Evolutionary conservation across 2,888 invertebrate species (phyloP).

Genomic region (Heliconius charithonia): DNA sequence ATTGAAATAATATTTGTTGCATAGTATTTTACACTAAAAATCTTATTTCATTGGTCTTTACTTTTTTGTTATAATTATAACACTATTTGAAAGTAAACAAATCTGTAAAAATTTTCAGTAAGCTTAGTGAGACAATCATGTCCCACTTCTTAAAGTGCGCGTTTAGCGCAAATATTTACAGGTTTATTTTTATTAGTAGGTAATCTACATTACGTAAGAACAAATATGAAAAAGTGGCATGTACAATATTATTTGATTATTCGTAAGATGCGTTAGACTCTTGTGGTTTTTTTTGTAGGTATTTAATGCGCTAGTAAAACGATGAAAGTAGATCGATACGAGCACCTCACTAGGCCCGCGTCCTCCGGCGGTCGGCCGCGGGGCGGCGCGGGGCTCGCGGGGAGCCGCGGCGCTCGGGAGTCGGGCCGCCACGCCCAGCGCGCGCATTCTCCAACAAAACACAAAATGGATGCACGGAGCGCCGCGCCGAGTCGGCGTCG

Average conservation of each 20-base stretch:
- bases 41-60: too few relatives aligned
- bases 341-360: slow-evolving; percentile 41
- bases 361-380: slow-evolving; percentile 47
- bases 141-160: too few relatives aligned
- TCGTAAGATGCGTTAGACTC: background rate
- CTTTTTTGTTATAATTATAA: too few relatives aligned
- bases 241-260: background rate
- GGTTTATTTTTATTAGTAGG: too few relatives aligned
- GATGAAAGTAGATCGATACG: slow-evolving; percentile 44
- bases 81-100: too few relatives aligned
- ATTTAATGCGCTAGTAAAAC: background rate
- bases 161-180: too few relatives aligned
- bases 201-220: too few relatives aligned
- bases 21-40: too few relatives aligned
- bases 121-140: too few relatives aligned
- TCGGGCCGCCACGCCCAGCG: slow-evolving; percentile 75
- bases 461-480: slow-evolving; percentile 72
- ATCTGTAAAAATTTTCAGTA: too few relatives aligned
- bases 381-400: slow-evolving; percentile 55
- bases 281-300: background rate
- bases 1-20: too few relatives aligned
- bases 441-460: slow-evolving; percentile 77
- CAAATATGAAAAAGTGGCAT: background rate
- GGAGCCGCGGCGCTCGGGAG: slow-evolving; percentile 60
- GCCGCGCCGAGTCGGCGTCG: slow-evolving; percentile 65